Evolutionary conservation across 1,140 invertebrate genomes (phyloP).

Genomic region (Caenorhabditis briggsae): DNA sequence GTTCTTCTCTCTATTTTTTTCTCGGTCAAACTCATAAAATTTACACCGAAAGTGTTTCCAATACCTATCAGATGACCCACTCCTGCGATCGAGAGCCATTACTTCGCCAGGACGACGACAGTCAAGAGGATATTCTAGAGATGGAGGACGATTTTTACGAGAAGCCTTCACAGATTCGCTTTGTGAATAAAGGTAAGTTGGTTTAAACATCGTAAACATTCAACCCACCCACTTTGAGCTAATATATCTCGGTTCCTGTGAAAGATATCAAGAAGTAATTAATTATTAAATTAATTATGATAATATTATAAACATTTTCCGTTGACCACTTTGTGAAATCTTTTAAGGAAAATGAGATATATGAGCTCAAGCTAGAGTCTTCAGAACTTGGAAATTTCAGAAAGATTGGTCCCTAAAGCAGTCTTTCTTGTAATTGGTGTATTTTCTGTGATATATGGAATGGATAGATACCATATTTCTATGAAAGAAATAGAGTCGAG

Average conservation of each 20-base stretch:
- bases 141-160: background rate
- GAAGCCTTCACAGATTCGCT: background rate
- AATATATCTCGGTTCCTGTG: too few relatives aligned
- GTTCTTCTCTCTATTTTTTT: background rate
- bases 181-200: background rate
- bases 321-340: too few relatives aligned
- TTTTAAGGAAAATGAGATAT: too few relatives aligned
- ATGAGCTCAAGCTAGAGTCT: too few relatives aligned
- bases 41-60: background rate
- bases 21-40: slow-evolving; percentile 29
- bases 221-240: too few relatives aligned
- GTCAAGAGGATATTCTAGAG: background rate
- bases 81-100: slow-evolving; percentile 6
- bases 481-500: slow-evolving; percentile 4
- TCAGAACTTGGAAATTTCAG: background rate
- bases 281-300: too few relatives aligned
- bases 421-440: background rate
- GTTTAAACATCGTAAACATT: too few relatives aligned
- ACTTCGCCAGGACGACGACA: background rate
- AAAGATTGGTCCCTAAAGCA: background rate
- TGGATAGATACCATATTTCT: background rate
- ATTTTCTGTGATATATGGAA: background rate
- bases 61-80: slow-evolving; percentile 31
- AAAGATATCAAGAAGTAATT: too few relatives aligned
- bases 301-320: too few relatives aligned